phyloP scores from a whole-genome alignment of 2,797 vertebrate genomes.

The Arctocebus calabarensis region DNA sequence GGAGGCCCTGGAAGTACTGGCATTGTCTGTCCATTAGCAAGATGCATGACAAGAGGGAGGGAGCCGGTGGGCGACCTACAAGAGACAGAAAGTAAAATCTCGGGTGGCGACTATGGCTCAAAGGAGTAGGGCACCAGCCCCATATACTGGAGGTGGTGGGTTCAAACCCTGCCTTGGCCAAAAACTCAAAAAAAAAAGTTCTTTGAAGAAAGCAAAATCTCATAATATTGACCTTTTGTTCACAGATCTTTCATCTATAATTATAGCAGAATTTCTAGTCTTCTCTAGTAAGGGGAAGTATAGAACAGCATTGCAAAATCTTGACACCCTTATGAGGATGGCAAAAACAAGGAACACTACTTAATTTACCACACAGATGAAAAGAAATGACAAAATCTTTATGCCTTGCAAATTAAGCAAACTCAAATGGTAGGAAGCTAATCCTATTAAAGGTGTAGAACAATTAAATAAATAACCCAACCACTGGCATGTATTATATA shows the following conservation, averaged over 20 bases:
- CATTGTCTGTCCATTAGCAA: slow-evolving; percentile 96
- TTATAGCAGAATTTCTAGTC: slow-evolving; percentile 26
- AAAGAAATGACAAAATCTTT: slow-evolving; percentile 59
- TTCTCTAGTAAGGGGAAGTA: slow-evolving; percentile 40
- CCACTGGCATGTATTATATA: not conserved
- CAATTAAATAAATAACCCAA: slow-evolving; percentile 37
- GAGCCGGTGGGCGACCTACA: slow-evolving; percentile 94
- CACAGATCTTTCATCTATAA: slow-evolving; percentile 47
- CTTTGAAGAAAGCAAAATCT: not conserved
- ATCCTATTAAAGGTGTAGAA: slow-evolving; percentile 46
- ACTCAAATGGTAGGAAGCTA: slow-evolving; percentile 50
- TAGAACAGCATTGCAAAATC: slow-evolving; percentile 21
- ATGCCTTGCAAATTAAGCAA: slow-evolving; percentile 60
- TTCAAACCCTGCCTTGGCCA: too few species aligned
- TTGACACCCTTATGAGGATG: not conserved
- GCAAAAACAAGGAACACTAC: slow-evolving; percentile 44
- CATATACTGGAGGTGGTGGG: too few species aligned
- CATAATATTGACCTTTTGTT: slow-evolving; percentile 47
- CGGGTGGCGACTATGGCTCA: too few species aligned
- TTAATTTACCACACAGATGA: slow-evolving; percentile 25
- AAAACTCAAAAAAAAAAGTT: too few species aligned
- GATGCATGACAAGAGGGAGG: slow-evolving; percentile 96
- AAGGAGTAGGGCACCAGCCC: too few species aligned
- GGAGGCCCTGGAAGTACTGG: slow-evolving; percentile 95
- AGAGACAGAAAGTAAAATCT: slow-evolving; percentile 67